Base-by-base conservation (phyloP, 2,797 vertebrate genomes). In the Microctenopoma steveboyesi region DNA sequence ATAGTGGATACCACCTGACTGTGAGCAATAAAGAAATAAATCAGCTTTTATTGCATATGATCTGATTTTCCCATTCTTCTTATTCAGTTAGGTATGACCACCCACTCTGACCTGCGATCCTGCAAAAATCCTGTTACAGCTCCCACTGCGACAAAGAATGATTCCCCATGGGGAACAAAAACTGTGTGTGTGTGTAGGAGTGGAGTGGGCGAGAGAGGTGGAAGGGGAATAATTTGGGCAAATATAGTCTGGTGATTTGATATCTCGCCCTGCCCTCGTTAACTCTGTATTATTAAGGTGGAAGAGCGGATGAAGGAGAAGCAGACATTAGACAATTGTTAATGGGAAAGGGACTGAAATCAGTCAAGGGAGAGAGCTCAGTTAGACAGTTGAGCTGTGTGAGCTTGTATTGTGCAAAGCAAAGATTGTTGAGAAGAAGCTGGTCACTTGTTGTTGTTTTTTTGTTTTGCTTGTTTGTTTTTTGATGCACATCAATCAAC, bases 61-160 rank as follows among this genome's bases (percentile, higher is more conserved):
- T 92, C 69, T 56, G 75, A 89, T 91, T 88, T 42, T 83, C 65
- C 69, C 66, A 54, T 78, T 74, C 71, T 69, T 15, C 47, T 84
- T 72, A 88, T 90, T 89, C 73, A 69, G 50, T 87, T 81, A 73
- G 47, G 39, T 79, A 43, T 82, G 88, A 80, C 81, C 86, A 78
- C 88, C 75, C 81, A 74, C 83, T 64, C 66, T 82, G 85, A 91
- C 90, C 86, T 45, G 12, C 66, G 76, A 84, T 71, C 72, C 76
- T 62, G 40, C 55, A 30, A 70, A 82, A 90, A 92, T 91, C 91
- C 85, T 80, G 72, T 92, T 92, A 92, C 49, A 50, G 74, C 74
- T 63, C 69, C 63, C 30, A n/a, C 25, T 47, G 57, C 3, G 16
- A 76, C 61, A 73, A 37, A 54, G 49, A 78, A 78, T 46, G 69